Conservation (phyloP, 2,888 invertebrate genomes). For the Folsomia candida region DNA sequence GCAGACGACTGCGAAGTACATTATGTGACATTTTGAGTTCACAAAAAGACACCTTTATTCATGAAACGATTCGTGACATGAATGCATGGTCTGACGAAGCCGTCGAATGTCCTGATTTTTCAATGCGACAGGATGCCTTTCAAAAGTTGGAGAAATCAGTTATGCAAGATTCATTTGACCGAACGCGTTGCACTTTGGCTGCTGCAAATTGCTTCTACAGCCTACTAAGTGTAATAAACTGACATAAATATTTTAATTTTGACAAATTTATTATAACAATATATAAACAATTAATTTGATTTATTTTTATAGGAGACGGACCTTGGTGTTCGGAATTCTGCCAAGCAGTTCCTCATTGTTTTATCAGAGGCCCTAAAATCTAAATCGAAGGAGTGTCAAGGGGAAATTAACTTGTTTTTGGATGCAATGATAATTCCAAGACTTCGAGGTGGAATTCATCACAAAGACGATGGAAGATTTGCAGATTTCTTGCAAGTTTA, state of each 20-base stretch:
- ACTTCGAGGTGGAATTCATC: conserved; percentile 27
- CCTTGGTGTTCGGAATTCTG: conserved; percentile 34
- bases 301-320: conserved; percentile 34
- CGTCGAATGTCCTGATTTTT: conserved; percentile 35
- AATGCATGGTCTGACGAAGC: conserved; percentile 34
- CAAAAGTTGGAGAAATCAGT: conserved; percentile 24
- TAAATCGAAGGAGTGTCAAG: background rate
- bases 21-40: conserved; percentile 27
- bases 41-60: conserved; percentile 13
- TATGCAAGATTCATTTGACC: conserved; percentile 15
- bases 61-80: conserved; percentile 28
- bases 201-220: conserved; percentile 32
- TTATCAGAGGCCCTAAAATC: conserved; percentile 18
- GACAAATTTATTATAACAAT: background rate
- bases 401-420: conserved; percentile 24
- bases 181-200: conserved; percentile 14
- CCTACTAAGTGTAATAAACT: conserved; percentile 25
- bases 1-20: conserved; percentile 30
- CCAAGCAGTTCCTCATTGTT: conserved; percentile 23
- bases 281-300: background rate
- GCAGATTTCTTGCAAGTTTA: conserved; percentile 32
- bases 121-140: conserved; percentile 31
- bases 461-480: conserved; percentile 36
- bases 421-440: conserved; percentile 33
- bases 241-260: background rate